phyloP scores from a whole-genome alignment of 2,888 invertebrate species.

The Drosophila fulvimacula region DNA sequence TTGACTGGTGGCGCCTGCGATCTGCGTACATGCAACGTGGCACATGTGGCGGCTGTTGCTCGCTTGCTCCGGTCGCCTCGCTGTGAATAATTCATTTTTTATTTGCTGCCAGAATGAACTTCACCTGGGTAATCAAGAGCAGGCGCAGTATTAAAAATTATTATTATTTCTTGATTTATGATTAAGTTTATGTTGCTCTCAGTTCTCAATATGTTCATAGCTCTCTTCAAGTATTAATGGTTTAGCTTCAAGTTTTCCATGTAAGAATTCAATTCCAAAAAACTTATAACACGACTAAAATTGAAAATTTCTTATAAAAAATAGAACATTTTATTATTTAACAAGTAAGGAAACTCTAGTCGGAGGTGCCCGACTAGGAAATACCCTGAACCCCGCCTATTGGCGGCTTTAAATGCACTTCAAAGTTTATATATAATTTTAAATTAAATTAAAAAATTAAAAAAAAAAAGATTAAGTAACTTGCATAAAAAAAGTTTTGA shows the following conservation, averaged over 20 bases:
- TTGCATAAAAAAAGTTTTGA: too few species aligned
- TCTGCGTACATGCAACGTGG: conserved; percentile 25
- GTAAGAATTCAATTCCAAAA: background rate
- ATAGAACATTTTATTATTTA: too few species aligned
- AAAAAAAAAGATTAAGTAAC: too few species aligned
- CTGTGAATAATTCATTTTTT: conserved; percentile 60
- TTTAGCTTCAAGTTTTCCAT: conserved; percentile 1
- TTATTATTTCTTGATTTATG: conserved; percentile 56
- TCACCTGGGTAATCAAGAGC: conserved; percentile 49
- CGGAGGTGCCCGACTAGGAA: too few species aligned
- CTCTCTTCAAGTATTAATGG: conserved; percentile 47
- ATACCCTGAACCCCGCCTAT: too few species aligned
- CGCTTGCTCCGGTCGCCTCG: conserved; percentile 8
- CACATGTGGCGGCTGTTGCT: conserved; percentile 30
- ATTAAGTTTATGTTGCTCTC: conserved; percentile 30
- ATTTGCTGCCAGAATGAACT: conserved; percentile 51
- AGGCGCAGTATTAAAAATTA: conserved; percentile 37
- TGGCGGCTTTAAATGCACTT: too few species aligned
- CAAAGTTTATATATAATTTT: too few species aligned
- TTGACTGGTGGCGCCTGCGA: conserved; percentile 15
- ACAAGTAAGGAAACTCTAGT: too few species aligned
- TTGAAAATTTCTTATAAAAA: too few species aligned
- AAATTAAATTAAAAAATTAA: too few species aligned
- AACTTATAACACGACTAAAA: too few species aligned
- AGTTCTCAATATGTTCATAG: conserved; percentile 34